These are phyloP conservation scores for Bolinopsis microptera DNA, from an alignment of 37 sponge, comb jelly and placozoan genomes.

Conservation along the genomic window DNA sequence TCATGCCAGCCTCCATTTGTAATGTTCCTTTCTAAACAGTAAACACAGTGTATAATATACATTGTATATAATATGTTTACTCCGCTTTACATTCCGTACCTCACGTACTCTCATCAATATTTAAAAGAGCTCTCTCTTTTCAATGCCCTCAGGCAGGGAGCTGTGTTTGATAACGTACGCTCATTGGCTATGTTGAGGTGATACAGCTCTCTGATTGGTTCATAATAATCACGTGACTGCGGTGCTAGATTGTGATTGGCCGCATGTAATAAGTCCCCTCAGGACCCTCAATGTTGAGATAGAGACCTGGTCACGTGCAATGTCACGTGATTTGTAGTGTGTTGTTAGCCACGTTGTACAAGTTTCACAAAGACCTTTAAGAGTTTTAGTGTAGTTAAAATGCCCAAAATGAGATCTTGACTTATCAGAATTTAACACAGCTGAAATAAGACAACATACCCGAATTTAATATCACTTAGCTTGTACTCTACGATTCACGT, in stretches of 20 bases:
- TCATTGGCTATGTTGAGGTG: not conserved
- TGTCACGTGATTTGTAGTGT: too few relatives aligned
- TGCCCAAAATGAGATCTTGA: too few relatives aligned
- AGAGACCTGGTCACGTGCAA: not conserved
- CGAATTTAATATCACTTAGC: too few relatives aligned
- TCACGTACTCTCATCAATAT: not conserved
- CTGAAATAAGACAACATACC: too few relatives aligned
- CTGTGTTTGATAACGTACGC: not conserved
- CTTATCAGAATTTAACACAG: too few relatives aligned
- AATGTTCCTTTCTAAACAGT: not conserved
- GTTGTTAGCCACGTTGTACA: too few relatives aligned
- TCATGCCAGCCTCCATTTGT: not conserved
- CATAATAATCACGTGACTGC: not conserved
- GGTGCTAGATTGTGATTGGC: not conserved
- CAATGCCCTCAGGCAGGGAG: not conserved
- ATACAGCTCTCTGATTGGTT: not conserved
- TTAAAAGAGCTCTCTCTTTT: not conserved
- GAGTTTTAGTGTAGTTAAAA: too few relatives aligned
- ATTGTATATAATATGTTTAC: too few relatives aligned
- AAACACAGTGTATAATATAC: too few relatives aligned
- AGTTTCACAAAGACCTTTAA: too few relatives aligned
- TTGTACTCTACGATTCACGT: too few relatives aligned
- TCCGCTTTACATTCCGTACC: too few relatives aligned
- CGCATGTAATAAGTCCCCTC: not conserved
- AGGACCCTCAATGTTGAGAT: not conserved